Conservation (phyloP, 2,113 vertebrate genomes). For the Antigone vipio region DNA sequence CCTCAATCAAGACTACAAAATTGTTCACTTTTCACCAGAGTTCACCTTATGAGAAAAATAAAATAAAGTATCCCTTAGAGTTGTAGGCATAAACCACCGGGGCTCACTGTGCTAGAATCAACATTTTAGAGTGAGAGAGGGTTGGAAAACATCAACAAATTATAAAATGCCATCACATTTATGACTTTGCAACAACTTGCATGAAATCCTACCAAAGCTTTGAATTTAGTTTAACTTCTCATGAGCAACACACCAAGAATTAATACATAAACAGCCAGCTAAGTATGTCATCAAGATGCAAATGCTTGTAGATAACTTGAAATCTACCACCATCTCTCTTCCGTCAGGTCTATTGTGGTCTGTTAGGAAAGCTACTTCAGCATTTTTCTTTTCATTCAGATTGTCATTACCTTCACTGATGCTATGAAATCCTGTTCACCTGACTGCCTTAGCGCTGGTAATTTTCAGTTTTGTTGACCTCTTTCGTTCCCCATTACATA, state of each 20-base stretch:
- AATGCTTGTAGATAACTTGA: neutral
- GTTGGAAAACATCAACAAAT: neutral
- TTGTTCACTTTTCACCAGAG: neutral
- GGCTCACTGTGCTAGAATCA: neutral
- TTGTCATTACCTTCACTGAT: neutral
- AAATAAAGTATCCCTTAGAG: neutral
- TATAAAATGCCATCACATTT: neutral
- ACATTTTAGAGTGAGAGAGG: neutral
- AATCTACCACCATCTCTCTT: neutral
- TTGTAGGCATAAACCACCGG: neutral
- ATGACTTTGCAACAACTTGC: neutral
- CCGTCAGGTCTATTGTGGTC: neutral
- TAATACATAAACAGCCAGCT: neutral
- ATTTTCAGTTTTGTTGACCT: neutral
- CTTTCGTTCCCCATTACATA: neutral
- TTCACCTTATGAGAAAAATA: neutral
- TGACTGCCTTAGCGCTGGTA: neutral
- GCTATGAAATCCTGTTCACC: neutral
- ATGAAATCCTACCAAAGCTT: neutral
- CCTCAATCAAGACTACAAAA: neutral
- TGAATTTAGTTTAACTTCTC: neutral
- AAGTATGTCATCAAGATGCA: neutral
- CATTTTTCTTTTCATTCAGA: neutral
- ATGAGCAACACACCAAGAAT: neutral
- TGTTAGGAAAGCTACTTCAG: neutral